phyloP scores from a whole-genome alignment of 2,888 invertebrate genomes.

The Onchidella celtica region DNA sequence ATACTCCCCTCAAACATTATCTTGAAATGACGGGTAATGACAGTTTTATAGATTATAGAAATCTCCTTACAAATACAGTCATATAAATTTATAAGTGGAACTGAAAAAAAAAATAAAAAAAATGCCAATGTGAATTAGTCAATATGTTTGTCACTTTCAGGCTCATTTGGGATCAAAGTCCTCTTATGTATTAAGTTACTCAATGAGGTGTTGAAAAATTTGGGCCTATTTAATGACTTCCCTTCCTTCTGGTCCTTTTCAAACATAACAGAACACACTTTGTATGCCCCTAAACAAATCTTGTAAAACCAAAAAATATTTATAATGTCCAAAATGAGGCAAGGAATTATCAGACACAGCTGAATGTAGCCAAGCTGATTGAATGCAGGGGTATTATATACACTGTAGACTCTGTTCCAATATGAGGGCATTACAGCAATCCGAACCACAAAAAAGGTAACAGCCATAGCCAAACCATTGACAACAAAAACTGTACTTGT shows the following conservation, averaged over 20 bases:
- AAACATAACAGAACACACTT: slow-evolving; percentile 61
- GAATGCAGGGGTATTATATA: slow-evolving; percentile 72
- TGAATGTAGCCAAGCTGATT: slow-evolving; percentile 74
- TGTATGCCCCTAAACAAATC: slow-evolving; percentile 71
- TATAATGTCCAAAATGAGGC: slow-evolving; percentile 74
- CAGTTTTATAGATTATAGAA: too few relatives aligned
- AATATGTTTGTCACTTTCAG: slow-evolving; percentile 41
- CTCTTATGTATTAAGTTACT: slow-evolving; percentile 6
- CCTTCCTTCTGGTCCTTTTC: slow-evolving; percentile 28
- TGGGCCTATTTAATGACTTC: slow-evolving; percentile 8
- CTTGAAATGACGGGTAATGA: too few relatives aligned
- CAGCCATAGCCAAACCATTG: slow-evolving; percentile 78
- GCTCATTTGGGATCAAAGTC: slow-evolving; percentile 36
- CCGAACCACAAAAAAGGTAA: slow-evolving; percentile 76
- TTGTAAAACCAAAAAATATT: slow-evolving; percentile 78
- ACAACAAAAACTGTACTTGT: slow-evolving; percentile 66
- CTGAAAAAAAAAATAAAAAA: neutral
- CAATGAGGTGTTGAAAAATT: neutral
- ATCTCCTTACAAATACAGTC: too few relatives aligned
- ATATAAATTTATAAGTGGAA: neutral
- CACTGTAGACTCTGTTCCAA: slow-evolving; percentile 75
- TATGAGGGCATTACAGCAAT: slow-evolving; percentile 76
- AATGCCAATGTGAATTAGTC: too few relatives aligned
- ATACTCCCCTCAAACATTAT: too few relatives aligned
- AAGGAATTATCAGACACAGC: slow-evolving; percentile 74